Evolutionary conservation across 30 jellyfish, hydroid and myxozoan genomes (phyloP).

Genomic region (Chironex yamaguchii): DNA sequence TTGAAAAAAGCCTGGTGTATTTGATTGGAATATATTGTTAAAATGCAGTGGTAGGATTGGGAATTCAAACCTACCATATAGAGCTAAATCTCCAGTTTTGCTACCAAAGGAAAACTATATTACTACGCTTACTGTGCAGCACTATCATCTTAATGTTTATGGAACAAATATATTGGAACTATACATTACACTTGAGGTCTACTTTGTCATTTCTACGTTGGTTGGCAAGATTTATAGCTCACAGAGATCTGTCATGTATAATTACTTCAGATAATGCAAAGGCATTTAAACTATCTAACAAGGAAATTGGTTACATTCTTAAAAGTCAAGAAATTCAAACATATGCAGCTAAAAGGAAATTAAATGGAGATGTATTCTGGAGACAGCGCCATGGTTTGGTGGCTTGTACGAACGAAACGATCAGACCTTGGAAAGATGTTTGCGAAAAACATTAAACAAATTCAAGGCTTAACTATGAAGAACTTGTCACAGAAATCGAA

Average conservation of each 20-base stretch:
- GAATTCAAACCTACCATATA: conserved; percentile 8
- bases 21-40: background rate
- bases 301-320: background rate
- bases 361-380: conserved; percentile 21
- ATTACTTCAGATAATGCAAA: conserved; percentile 45
- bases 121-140: conserved; percentile 20
- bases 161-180: too few relatives aligned
- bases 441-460: background rate
- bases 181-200: too few relatives aligned
- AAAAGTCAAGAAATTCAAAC: background rate
- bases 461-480: conserved; percentile 6
- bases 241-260: background rate
- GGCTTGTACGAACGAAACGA: conserved; percentile 33
- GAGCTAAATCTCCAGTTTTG: conserved; percentile 14
- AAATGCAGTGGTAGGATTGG: conserved; percentile 27
- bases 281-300: conserved; percentile 2
- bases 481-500: conserved; percentile 16
- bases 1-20: conserved; percentile 1
- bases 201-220: conserved; percentile 22
- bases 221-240: conserved; percentile 11
- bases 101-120: conserved; percentile 24
- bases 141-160: conserved; percentile 28
- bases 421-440: background rate
- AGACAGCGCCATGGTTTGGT: conserved; percentile 57
- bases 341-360: conserved; percentile 1